These are phyloP conservation scores for Trachythela sp. DNA, from an alignment of 64 coral and sea anemone genomes.

Conservation along the genomic window DNA sequence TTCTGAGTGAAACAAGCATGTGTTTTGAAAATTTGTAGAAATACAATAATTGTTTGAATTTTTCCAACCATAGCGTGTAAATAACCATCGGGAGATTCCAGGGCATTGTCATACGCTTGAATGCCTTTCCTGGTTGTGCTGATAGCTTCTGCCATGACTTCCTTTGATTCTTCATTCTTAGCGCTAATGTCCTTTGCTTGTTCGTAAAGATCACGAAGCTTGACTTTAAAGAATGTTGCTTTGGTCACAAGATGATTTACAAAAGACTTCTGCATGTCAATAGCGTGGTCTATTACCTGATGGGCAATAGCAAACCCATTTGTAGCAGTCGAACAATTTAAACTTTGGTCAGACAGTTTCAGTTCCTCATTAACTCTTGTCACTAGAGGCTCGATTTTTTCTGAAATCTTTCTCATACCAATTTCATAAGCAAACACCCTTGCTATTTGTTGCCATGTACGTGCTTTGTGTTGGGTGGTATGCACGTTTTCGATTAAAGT, in stretches of 20 bases:
- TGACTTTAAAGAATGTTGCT: background rate
- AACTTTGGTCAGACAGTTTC: background rate
- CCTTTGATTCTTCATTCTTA: background rate
- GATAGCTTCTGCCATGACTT: background rate
- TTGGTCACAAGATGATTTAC: background rate
- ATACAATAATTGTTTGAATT: constrained; percentile 34
- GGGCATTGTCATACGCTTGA: constrained; percentile 6
- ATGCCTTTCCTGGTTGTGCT: constrained; percentile 22
- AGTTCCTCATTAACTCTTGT: background rate
- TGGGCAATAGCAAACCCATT: constrained; percentile 32
- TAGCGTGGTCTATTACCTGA: constrained; percentile 16
- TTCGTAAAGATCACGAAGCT: constrained; percentile 7
- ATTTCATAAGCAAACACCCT: constrained; percentile 55
- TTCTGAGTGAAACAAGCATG: constrained; percentile 35
- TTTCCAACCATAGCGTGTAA: constrained; percentile 48
- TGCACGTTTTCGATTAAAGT: background rate
- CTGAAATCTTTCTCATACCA: background rate
- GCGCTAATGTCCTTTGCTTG: background rate
- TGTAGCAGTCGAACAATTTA: constrained; percentile 38
- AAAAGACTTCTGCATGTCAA: background rate
- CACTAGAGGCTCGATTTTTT: background rate
- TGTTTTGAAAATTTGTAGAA: constrained; percentile 52
- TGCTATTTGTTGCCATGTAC: constrained; percentile 57
- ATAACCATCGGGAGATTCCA: background rate
- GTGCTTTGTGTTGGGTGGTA: constrained; percentile 23